Evolutionary conservation across 1,140 invertebrate species (phyloP), one percentile per base, ranked within the genome.

Genomic region (Zaprionus taronus): DNA sequence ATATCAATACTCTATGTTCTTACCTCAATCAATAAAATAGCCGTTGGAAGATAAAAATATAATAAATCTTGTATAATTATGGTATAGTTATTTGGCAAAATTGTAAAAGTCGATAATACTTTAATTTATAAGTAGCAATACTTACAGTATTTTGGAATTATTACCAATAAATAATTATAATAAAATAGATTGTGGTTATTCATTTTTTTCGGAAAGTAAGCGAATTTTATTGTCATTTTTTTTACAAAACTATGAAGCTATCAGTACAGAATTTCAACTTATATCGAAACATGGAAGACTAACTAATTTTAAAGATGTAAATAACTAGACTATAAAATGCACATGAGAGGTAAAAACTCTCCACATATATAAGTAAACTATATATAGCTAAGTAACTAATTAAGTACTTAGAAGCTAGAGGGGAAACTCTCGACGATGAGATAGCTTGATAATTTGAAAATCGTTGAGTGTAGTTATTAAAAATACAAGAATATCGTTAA

Each of bases 181-280:
- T 31, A 31, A 31, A 34, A 11, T 11, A 34, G 9, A 4, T 34
- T 34, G 31, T 9, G 2, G 31, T 34, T 34, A 34, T 34, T 11
- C 9, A 9, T 51, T 28, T 17, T 53, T 38, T 44, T 67, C 14
- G 61, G 28, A 74, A 58, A 55, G 24, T 71, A 31, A 76, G 66
- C 62, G 67, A 68, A 77, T 77, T 85, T 85, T 85, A 85, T 83
- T 87, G 67, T 80, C 44, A 80, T 81, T 79, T 67, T 58, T 58
- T 63, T 71, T 64, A 72, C 22, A 56, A 69, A 68, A 80, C 78
- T 90, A 85, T 51, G 73, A 75, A 81, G 68, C 85, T 90, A 90
- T 90, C 85, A 90, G 85, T 90, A 90, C 85, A 91, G 72, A 90
- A 72, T 82, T 82, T 58, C 49, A 64, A 71, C 85, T 74, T 82